Conservation (phyloP, 2,888 invertebrate genomes). For the Tanytarsus gracilentus region DNA sequence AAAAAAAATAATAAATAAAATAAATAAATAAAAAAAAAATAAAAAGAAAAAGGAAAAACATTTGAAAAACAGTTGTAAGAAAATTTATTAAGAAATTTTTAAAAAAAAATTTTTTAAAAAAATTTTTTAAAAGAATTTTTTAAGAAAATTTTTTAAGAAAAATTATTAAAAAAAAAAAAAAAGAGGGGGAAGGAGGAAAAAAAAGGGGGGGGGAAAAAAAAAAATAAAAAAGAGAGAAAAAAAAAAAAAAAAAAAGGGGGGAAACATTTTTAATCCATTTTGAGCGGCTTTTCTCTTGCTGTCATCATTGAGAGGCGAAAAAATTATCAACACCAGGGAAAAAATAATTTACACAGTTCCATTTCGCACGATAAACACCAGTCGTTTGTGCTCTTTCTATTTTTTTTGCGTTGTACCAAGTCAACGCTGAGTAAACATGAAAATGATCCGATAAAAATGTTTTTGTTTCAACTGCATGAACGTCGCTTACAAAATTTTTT, state of each 20-base stretch:
- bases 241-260: neutral
- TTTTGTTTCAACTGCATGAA: neutral
- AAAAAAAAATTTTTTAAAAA: neutral
- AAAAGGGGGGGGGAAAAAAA: neutral
- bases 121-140: too few relatives aligned
- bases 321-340: conserved; percentile 12
- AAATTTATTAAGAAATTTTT: too few relatives aligned
- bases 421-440: conserved; percentile 27
- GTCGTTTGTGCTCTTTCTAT: neutral
- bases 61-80: too few relatives aligned
- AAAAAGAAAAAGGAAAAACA: too few relatives aligned
- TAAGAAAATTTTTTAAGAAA: too few relatives aligned
- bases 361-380: conserved; percentile 11
- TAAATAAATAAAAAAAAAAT: too few relatives aligned
- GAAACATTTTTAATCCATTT: conserved; percentile 19
- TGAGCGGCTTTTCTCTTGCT: conserved; percentile 21
- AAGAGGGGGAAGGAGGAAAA: neutral
- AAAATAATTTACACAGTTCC: conserved; percentile 26
- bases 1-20: too few relatives aligned
- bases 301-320: neutral
- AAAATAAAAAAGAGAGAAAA: too few relatives aligned
- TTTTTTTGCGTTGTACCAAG: conserved; percentile 11
- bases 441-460: conserved; percentile 26
- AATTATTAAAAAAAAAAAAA: neutral
- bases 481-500: neutral